Conservation (phyloP, 2,797 vertebrate genomes). For the Pelodytes ibericus region DNA sequence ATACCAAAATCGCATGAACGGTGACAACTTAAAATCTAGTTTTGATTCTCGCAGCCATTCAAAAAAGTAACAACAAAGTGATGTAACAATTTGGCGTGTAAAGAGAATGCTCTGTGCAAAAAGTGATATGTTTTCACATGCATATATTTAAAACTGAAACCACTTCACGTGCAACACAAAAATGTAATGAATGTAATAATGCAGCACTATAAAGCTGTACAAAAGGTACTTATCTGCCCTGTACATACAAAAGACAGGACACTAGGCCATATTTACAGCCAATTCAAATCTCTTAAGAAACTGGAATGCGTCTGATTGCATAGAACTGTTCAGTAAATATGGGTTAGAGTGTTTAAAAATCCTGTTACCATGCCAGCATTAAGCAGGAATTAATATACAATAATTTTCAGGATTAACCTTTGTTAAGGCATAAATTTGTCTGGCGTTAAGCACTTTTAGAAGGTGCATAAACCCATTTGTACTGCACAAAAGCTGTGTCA, state of each 20-base stretch:
- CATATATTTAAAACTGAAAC: no score
- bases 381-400: slow-evolving; percentile 41
- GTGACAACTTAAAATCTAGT: no score
- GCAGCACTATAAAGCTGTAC: background rate
- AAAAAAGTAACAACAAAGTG: no score
- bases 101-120: no score
- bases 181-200: slow-evolving; percentile 3
- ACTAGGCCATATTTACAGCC: background rate
- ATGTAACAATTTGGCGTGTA: no score
- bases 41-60: no score
- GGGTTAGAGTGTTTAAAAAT: slow-evolving; percentile 5
- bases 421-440: slow-evolving; percentile 63
- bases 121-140: no score
- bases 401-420: slow-evolving; percentile 51
- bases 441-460: slow-evolving; percentile 63
- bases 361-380: slow-evolving; percentile 35
- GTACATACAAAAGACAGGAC: background rate
- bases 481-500: slow-evolving; percentile 65
- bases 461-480: slow-evolving; percentile 63
- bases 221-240: background rate
- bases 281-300: background rate
- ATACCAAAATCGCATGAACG: no score
- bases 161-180: background rate
- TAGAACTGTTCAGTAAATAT: slow-evolving; percentile 6
- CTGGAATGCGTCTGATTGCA: slow-evolving; percentile 22